phyloP scores from a whole-genome alignment of 2,888 invertebrate species.

The Patella caerulea region DNA sequence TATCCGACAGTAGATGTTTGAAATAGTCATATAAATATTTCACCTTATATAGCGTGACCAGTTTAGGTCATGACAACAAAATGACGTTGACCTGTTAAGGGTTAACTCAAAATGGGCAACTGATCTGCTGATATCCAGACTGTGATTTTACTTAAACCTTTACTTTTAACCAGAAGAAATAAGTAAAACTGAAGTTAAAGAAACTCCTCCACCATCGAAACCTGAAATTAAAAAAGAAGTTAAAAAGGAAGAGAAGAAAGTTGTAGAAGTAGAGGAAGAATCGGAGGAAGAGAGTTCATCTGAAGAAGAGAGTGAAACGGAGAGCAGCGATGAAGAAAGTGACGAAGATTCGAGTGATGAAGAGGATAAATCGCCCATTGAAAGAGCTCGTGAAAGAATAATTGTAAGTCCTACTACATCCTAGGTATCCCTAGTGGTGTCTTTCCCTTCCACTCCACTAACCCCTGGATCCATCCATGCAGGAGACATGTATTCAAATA shows the following conservation, averaged over 20 bases:
- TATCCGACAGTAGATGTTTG: too few relatives aligned
- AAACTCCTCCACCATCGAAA: constrained; percentile 83
- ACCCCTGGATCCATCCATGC: too few relatives aligned
- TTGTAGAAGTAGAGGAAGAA: constrained; percentile 65
- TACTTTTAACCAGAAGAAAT: constrained; percentile 29
- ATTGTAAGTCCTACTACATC: constrained; percentile 46
- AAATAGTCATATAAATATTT: too few relatives aligned
- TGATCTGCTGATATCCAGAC: too few relatives aligned
- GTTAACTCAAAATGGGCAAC: too few relatives aligned
- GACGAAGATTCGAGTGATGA: constrained; percentile 63
- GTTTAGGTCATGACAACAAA: too few relatives aligned
- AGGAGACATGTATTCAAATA: too few relatives aligned
- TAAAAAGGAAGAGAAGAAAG: constrained; percentile 75
- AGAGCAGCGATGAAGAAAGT: constrained; percentile 74
- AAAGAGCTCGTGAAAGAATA: constrained; percentile 70
- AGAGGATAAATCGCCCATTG: constrained; percentile 58
- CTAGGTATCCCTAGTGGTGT: too few relatives aligned
- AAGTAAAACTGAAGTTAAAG: constrained; percentile 71
- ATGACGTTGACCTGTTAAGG: too few relatives aligned
- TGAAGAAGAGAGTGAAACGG: constrained; percentile 70
- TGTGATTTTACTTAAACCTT: too few relatives aligned
- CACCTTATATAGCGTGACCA: too few relatives aligned
- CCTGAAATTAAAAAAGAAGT: constrained; percentile 82
- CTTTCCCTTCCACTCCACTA: too few relatives aligned
- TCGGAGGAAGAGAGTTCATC: constrained; percentile 59